Evolutionary conservation across 2,113 vertebrate species (phyloP), one percentile per base, ranked within the genome.

Genomic region (Dipodomys ordii): DNA sequence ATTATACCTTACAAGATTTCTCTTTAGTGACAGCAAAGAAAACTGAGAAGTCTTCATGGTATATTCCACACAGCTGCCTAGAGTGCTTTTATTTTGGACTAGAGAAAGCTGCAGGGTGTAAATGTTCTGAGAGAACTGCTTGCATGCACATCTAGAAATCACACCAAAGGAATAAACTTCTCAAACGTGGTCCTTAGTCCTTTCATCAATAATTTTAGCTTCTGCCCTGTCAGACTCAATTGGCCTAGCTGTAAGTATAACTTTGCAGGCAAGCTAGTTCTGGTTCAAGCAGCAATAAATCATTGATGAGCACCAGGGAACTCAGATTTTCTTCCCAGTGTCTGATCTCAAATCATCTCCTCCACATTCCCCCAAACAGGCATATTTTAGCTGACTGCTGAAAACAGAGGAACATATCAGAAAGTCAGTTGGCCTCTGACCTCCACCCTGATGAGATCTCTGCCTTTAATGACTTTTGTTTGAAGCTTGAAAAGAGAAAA

Each of bases 191-290:
- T 32, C 57, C 73, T 83, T 15, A 35, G 46, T 77, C 25, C 83
- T 93, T 89, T 88, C 82, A 95, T 92, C 93, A 97, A 83, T 93
- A 94, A 95, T 95, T 93, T 96, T 84, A 93, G 78, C 57, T 93
- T 96, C 71, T 87, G 76, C 82, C 72, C 84, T 93, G 93, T 92
- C 96, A 95, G 94, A 92, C 85, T 95, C 93, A 88, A 90, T 95
- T 83, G 93, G 87, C 44, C 76, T 93, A 76, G 28, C 82, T 94
- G 30, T 94, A 94, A 94, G 92, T 72, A 88, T 72, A 95, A 84
- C 82, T 97, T 95, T 85, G 69, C 60, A 92, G 76, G 74, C 28
- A 93, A 96, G 82, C 95, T 95, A 86, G 90, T 73, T 96, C 94
- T 93, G 84, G 62, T 78, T 94, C 85, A 53, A 67, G 67, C 72